A percentile compares a stretch with the other conserved stretches of the same genome.
Conservation (phyloP, 2,113 vertebrate genomes). For the Colaptes auratus region DNA sequence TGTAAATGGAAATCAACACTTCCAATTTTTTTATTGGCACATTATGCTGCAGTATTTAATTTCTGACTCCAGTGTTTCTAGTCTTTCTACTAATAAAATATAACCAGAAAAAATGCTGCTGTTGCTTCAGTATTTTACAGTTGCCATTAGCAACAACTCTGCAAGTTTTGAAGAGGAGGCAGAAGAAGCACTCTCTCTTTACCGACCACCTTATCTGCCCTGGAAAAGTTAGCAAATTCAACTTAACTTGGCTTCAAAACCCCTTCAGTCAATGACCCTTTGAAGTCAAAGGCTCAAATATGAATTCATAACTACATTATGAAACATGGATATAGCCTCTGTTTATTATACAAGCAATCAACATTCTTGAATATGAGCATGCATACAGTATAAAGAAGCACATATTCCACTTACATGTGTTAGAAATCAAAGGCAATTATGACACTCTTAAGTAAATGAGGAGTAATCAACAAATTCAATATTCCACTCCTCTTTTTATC, state of each 20-base stretch:
- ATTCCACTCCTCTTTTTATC: not conserved
- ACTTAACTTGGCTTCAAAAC: not conserved
- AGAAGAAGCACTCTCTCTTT: not conserved
- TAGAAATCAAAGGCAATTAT: not conserved
- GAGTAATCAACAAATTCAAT: not conserved
- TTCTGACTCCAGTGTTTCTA: constrained; percentile 4
- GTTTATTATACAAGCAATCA: not conserved
- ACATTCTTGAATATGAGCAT: not conserved
- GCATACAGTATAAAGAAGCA: not conserved
- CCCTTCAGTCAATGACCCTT: not conserved
- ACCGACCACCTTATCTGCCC: not conserved
- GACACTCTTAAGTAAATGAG: not conserved
- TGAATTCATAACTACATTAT: not conserved
- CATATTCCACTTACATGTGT: not conserved
- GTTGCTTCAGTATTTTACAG: not conserved
- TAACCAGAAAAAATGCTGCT: not conserved
- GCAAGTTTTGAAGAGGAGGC: not conserved
- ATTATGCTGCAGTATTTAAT: not conserved
- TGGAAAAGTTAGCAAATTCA: not conserved
- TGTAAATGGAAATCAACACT: constrained; percentile 33
- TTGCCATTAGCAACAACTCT: constrained; percentile 19
- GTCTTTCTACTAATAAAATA: constrained; percentile 24
- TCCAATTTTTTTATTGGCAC: not conserved
- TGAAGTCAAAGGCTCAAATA: not conserved
- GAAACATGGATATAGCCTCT: not conserved